These are phyloP conservation scores for Drosophila melanica DNA, from an alignment of 1,140 invertebrate species.

Conservation along the genomic window DNA sequence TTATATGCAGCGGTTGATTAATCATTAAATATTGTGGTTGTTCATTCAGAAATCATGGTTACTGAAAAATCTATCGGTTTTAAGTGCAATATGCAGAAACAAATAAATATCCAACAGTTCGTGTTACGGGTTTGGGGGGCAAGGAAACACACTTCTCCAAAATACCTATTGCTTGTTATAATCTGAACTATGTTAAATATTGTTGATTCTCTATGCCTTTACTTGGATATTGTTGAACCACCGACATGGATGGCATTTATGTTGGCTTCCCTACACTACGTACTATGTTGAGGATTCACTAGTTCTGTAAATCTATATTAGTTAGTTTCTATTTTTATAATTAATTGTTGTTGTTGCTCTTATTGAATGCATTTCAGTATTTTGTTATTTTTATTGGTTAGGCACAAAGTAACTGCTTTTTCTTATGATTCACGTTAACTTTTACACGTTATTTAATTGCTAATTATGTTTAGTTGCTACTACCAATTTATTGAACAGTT, in stretches of 20 bases:
- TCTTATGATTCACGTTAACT: conserved; percentile 41
- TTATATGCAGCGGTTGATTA: no score
- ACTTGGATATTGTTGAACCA: neutral
- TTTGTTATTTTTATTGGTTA: conserved; percentile 54
- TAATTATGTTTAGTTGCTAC: conserved; percentile 67
- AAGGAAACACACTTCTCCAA: neutral
- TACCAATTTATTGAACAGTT: conserved; percentile 66
- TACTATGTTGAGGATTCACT: conserved; percentile 56
- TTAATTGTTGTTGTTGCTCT: conserved; percentile 64
- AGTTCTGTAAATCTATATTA: conserved; percentile 54
- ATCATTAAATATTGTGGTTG: no score
- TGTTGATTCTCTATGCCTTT: conserved; percentile 8
- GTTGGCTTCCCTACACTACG: conserved; percentile 43
- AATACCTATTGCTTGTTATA: neutral
- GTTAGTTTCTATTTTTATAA: conserved; percentile 60
- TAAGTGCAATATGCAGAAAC: no score
- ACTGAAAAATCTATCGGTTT: neutral
- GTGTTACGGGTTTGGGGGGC: neutral
- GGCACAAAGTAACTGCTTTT: conserved; percentile 79
- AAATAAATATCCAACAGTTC: neutral
- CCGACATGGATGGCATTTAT: conserved; percentile 6
- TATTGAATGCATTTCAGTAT: conserved; percentile 60
- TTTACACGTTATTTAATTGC: conserved; percentile 66
- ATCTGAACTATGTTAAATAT: neutral
- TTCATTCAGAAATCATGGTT: no score